Conservation (phyloP, 2,888 invertebrate genomes). For the Syrista parreyssii region DNA sequence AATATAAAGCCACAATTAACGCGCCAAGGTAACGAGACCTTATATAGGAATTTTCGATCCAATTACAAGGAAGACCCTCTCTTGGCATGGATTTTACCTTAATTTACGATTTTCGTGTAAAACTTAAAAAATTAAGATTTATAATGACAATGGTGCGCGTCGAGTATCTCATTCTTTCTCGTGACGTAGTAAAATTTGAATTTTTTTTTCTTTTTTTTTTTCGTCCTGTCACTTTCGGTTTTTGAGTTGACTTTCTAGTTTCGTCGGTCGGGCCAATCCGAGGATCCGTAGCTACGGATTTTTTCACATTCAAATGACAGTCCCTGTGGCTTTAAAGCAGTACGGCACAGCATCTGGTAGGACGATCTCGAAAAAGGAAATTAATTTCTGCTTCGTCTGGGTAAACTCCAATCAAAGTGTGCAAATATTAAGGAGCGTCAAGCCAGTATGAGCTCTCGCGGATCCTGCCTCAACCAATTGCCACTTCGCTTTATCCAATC, state of each 20-base stretch:
- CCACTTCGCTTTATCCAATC: conserved; percentile 11
- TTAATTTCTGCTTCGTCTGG: conserved; percentile 44
- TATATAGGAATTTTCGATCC: not conserved
- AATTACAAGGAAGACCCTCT: not conserved
- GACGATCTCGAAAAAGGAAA: conserved; percentile 38
- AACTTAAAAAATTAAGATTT: not conserved
- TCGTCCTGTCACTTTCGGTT: not conserved
- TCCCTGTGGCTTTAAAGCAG: not conserved
- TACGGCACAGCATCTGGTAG: not conserved
- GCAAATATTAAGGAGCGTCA: conserved; percentile 49
- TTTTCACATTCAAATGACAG: not conserved
- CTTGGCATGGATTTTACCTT: not conserved
- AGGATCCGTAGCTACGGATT: not conserved
- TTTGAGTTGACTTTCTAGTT: not conserved
- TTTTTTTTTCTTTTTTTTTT: not conserved
- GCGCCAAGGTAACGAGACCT: not conserved
- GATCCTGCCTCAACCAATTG: conserved; percentile 37
- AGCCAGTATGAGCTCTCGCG: not conserved
- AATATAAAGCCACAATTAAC: not conserved
- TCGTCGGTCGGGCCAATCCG: not conserved
- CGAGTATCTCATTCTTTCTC: rapidly evolving
- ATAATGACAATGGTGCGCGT: not conserved
- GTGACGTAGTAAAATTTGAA: not conserved
- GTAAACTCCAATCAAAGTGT: conserved; percentile 51
- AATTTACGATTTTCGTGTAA: not conserved